These are phyloP conservation scores for Druon quercuslanigerum DNA, from an alignment of 1,140 invertebrate genomes.

Conservation along the genomic window DNA sequence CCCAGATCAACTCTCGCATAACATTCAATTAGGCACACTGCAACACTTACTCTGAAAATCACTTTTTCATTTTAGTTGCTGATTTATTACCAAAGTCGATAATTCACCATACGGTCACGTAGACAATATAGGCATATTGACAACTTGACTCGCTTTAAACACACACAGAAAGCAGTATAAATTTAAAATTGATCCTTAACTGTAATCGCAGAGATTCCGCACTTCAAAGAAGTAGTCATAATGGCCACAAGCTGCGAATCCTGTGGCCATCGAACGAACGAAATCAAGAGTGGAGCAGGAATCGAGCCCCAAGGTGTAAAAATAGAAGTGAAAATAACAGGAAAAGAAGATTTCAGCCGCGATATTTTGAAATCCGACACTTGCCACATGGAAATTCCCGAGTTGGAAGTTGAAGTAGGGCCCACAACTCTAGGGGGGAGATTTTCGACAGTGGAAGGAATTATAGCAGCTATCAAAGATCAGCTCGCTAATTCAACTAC, in stretches of 20 bases:
- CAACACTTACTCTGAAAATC: too few species aligned
- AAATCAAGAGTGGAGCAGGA: constrained; percentile 96
- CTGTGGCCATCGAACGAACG: constrained; percentile 94
- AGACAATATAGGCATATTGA: too few species aligned
- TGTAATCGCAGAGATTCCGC: constrained; percentile 86
- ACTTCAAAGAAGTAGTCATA: constrained; percentile 98
- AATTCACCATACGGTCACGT: too few species aligned
- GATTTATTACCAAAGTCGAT: too few species aligned
- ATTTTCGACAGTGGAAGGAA: constrained; percentile 96
- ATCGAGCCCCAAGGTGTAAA: constrained; percentile 89
- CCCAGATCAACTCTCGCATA: not conserved
- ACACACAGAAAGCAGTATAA: too few species aligned
- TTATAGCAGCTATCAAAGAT: constrained; percentile 82
- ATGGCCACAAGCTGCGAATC: constrained; percentile 96
- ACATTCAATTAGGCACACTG: too few species aligned
- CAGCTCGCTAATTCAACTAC: constrained; percentile 84
- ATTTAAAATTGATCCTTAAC: constrained; percentile 54
- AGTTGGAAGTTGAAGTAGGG: constrained; percentile 92
- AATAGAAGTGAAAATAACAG: constrained; percentile 86
- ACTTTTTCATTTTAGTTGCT: too few species aligned
- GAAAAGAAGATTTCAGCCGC: constrained; percentile 88
- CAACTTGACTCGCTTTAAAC: too few species aligned
- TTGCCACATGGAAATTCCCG: constrained; percentile 90
- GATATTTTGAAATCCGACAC: constrained; percentile 98
- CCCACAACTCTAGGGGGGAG: constrained; percentile 91